Conservation (phyloP, 2,797 vertebrate species). For the Lates japonicus region DNA sequence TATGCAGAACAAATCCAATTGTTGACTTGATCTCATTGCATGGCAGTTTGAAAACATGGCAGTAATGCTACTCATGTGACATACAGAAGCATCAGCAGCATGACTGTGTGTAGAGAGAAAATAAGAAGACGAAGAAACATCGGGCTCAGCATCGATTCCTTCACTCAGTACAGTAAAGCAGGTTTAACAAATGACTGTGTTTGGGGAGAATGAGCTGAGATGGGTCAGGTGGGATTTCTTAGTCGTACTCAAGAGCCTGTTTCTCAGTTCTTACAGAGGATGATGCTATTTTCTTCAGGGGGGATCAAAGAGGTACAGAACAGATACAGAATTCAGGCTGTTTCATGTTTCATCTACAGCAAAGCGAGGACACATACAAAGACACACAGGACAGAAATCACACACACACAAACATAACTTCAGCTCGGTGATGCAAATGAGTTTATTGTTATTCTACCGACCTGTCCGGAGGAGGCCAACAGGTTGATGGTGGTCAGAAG, state of each 20-base stretch:
- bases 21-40: background rate
- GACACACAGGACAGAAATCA: too few relatives aligned
- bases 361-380: background rate
- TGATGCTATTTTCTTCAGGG: conserved; percentile 39
- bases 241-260: conserved; percentile 12
- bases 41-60: background rate
- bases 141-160: background rate
- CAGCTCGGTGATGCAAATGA: background rate
- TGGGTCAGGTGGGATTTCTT: conserved; percentile 14
- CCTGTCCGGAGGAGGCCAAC: conserved; percentile 98
- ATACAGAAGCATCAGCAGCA: too few relatives aligned
- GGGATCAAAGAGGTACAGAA: conserved; percentile 55
- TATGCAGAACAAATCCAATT: background rate
- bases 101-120: too few relatives aligned
- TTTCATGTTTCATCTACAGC: background rate
- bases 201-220: background rate
- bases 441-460: conserved; percentile 69
- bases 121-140: background rate
- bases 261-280: conserved; percentile 17
- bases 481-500: conserved; percentile 98
- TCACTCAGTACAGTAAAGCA: background rate
- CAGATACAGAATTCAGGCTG: background rate
- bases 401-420: background rate
- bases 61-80: background rate
- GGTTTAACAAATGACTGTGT: background rate